Percentiles rank a stretch among this genome's conserved stretches.
Conservation (phyloP, 1,140 invertebrate genomes). For the Metopolophium dirhodum region DNA sequence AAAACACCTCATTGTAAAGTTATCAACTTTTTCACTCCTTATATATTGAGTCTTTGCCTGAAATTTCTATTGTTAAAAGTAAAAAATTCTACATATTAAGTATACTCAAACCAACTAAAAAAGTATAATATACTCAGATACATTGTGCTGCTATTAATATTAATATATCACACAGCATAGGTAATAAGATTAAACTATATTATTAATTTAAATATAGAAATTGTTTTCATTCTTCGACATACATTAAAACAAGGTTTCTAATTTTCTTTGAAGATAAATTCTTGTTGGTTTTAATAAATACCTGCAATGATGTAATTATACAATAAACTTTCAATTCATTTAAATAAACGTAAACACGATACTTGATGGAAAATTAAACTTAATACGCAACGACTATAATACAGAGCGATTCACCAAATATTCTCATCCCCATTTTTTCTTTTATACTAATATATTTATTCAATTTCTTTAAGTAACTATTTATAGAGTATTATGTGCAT, state of each 20-base stretch:
- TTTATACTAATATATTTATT: background rate
- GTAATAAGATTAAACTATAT: background rate
- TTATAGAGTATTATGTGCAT: no score
- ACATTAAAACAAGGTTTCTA: background rate
- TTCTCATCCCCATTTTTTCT: background rate
- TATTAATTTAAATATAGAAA: background rate
- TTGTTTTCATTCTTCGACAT: background rate
- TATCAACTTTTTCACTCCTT: background rate
- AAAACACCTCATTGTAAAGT: background rate
- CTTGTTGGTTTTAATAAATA: background rate
- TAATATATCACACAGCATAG: background rate
- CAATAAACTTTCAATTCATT: background rate
- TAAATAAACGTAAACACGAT: background rate
- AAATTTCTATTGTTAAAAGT: background rate
- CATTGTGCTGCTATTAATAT: background rate
- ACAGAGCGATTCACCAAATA: no score
- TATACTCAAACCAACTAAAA: background rate
- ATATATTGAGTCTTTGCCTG: background rate
- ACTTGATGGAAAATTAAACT: background rate
- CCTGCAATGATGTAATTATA: constrained; percentile 15
- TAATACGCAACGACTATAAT: background rate
- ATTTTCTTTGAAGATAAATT: constrained; percentile 16
- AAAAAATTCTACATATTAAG: background rate
- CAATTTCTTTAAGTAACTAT: background rate
- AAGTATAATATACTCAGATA: background rate